Evolutionary conservation across 2,113 vertebrate species (phyloP).

Genomic region (Ictalurus furcatus): DNA sequence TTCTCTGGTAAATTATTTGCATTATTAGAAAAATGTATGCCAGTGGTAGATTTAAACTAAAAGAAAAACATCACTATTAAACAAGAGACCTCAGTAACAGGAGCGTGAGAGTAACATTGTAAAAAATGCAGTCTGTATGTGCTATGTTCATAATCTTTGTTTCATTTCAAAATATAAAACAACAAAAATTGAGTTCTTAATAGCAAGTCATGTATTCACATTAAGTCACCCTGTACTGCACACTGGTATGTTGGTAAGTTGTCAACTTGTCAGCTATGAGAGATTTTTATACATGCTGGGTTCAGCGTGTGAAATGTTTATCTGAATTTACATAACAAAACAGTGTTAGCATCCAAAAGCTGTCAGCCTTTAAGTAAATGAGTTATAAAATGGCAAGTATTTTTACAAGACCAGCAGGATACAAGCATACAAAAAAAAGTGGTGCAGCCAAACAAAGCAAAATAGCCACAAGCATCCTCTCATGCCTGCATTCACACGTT

Average conservation of each 20-base stretch:
- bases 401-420: conserved; percentile 65
- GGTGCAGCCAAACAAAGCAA: conserved; percentile 60
- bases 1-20: neutral
- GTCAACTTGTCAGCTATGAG: neutral
- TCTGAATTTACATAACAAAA: conserved; percentile 61
- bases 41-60: neutral
- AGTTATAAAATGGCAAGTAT: conserved; percentile 59
- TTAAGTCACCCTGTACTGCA: neutral
- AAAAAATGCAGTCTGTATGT: neutral
- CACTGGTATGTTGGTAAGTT: neutral
- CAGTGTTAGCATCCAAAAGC: conserved; percentile 65
- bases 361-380: conserved; percentile 64
- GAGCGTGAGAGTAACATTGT: neutral
- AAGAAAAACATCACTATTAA: neutral
- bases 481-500: conserved; percentile 60
- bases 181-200: neutral
- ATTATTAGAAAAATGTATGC: neutral
- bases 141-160: neutral
- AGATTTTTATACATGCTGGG: neutral
- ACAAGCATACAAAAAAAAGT: conserved; percentile 57
- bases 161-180: neutral
- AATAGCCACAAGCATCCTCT: conserved; percentile 64
- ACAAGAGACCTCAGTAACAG: neutral
- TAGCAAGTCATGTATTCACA: neutral
- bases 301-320: neutral